Evolutionary conservation across 2,797 vertebrate species (phyloP), one percentile per base, ranked within the genome.

Genomic region (Eutrigla gurnardus): DNA sequence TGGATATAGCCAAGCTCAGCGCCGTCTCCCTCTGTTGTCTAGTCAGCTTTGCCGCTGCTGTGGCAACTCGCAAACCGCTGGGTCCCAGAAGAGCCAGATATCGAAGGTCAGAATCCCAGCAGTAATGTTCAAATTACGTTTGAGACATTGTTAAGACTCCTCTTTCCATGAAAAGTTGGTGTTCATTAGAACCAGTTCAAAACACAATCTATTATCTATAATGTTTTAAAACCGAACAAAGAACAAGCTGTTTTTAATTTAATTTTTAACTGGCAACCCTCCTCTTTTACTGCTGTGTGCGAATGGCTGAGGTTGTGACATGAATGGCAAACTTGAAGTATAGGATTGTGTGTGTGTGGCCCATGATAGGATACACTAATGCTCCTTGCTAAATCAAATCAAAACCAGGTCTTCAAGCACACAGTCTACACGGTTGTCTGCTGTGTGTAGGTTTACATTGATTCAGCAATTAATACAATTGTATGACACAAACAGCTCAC

Each of bases 51-150:
- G 95, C 96, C 0, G 97, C 97, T 14, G 96, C 97, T 0, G 94
- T 97, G 90, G 96, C 97, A 78, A 98, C 96, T 1, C 95, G 91
- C 91, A 98, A 96, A 81, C 86, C 96, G 0, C 90, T 88, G 3
- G 94, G 95, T 93, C 94, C 91, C 9, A 94, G 96, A 94, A 96
- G 97, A 96, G 85, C 78, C 92, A 95, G 95, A 94, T 95, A 96
- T 90, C 96, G 96, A 98, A 99, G 98, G 98, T 99, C 97, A 99
- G 98, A 98, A 94, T 91, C 94, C 88, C 93, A 95, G 91, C 94
- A 95, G 91, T 97, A 94, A 96, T 87, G 73, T 88, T 88, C 69
- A 49, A 59, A 54, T 78, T 75, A 61, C 88, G 75, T 77, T 83
- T 86, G 69, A 85, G 61, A 73, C 65, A 33, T 62, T 62, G 37